Conservation (phyloP, 2,113 vertebrate species). For the Dromas ardeola region DNA sequence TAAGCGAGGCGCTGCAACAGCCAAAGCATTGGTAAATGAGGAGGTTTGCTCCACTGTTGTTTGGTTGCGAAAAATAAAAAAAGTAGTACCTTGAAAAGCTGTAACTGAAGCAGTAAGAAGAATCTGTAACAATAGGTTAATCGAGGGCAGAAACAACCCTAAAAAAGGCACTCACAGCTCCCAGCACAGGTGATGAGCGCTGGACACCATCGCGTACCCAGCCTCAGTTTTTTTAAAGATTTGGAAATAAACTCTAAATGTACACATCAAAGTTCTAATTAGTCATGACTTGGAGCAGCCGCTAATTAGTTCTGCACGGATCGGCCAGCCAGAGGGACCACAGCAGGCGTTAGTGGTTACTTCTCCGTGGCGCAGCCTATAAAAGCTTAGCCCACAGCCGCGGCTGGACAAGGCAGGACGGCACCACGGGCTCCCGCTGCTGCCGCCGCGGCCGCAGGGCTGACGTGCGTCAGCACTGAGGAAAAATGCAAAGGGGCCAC, state of each 20-base stretch:
- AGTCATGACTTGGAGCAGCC: not conserved
- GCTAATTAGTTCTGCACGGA: not conserved
- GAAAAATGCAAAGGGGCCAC: not conserved
- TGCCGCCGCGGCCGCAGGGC: not conserved
- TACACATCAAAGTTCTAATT: not conserved
- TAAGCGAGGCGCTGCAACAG: not conserved
- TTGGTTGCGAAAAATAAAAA: not conserved
- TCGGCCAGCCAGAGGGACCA: not conserved
- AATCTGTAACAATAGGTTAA: not conserved
- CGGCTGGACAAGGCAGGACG: not conserved
- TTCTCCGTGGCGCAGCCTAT: accelerated
- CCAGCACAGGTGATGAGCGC: not conserved
- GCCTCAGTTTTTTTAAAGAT: accelerated
- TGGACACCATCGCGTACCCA: accelerated
- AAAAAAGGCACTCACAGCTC: not conserved
- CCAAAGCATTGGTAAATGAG: accelerated
- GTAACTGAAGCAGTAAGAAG: not conserved
- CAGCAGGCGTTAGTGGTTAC: accelerated
- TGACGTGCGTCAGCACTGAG: not conserved
- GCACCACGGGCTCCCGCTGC: not conserved
- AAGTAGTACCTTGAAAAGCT: not conserved
- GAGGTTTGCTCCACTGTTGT: not conserved
- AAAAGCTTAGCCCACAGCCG: accelerated
- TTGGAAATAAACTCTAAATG: not conserved
- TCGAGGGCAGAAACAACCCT: not conserved